These are phyloP conservation scores for Plectus sambesii DNA, from an alignment of 1,140 invertebrate species.

Conservation along the genomic window DNA sequence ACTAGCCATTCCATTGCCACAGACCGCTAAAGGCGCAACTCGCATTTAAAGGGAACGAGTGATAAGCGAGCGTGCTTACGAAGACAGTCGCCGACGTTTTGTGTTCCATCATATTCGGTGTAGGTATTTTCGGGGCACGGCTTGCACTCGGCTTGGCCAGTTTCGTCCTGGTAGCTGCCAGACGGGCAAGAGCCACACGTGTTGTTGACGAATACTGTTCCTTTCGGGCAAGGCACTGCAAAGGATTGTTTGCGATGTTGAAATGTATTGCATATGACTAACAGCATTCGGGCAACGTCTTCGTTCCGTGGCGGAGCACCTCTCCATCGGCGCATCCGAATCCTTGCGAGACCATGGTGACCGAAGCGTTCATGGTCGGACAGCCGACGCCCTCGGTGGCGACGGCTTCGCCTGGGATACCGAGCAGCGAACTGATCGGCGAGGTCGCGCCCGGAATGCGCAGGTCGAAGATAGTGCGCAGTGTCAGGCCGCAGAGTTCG, in stretches of 20 bases:
- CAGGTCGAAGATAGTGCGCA: slow-evolving; percentile 82
- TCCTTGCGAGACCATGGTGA: slow-evolving; percentile 69
- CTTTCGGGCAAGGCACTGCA: slow-evolving; percentile 42
- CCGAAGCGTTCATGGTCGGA: slow-evolving; percentile 70
- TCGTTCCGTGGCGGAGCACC: slow-evolving; percentile 59
- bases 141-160: slow-evolving; percentile 70
- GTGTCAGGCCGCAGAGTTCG: slow-evolving; percentile 79
- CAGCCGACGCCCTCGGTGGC: slow-evolving; percentile 68
- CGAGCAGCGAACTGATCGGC: slow-evolving; percentile 74
- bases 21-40: slow-evolving; percentile 63
- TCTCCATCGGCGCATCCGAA: slow-evolving; percentile 85
- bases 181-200: slow-evolving; percentile 45
- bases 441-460: slow-evolving; percentile 79
- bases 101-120: slow-evolving; percentile 70
- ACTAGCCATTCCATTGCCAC: slow-evolving; percentile 87
- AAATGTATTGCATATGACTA: slow-evolving; percentile 49
- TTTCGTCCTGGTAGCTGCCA: slow-evolving; percentile 70
- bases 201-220: slow-evolving; percentile 42
- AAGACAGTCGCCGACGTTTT: slow-evolving; percentile 47
- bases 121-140: slow-evolving; percentile 80
- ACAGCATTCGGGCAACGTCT: slow-evolving; percentile 71
- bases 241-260: slow-evolving; percentile 8
- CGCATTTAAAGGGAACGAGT: too few species aligned
- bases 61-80: slow-evolving; percentile 32
- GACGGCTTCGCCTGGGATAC: slow-evolving; percentile 52